Percentiles rank a stretch among this genome's conserved stretches.
Evolutionary conservation across 2,113 vertebrate genomes (phyloP).

Genomic region (Calyptommatus sinebrachiatus): DNA sequence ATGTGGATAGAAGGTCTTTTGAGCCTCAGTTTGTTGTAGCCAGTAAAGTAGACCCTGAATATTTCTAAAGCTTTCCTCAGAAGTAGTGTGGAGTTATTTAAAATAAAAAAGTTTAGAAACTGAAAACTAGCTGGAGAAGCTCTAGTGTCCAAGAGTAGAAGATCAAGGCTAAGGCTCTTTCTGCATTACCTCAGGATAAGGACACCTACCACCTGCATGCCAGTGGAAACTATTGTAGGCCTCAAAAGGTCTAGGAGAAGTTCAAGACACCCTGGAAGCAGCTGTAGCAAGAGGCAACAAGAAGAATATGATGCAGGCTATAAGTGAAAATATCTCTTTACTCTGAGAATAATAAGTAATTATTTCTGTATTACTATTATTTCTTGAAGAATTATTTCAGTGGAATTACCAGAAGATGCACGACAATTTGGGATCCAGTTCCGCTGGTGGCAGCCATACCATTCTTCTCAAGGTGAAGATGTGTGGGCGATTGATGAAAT

Average conservation of each 20-base stretch:
- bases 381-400: slow-evolving; percentile 87
- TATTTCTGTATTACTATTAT: background rate
- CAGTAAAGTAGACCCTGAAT: too few species aligned
- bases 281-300: background rate
- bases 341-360: background rate
- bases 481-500: slow-evolving; percentile 98
- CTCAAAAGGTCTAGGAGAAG: too few species aligned
- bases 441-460: slow-evolving; percentile 98
- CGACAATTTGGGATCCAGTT: slow-evolving; percentile 94
- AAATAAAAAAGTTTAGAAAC: too few species aligned
- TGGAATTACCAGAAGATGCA: slow-evolving; percentile 89
- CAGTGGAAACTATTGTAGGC: background rate
- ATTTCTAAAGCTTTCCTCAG: background rate
- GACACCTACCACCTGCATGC: background rate
- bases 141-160: too few species aligned
- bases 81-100: background rate
- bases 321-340: background rate
- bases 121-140: too few species aligned
- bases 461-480: slow-evolving; percentile 90
- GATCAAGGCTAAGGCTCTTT: too few species aligned
- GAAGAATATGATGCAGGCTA: background rate
- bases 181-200: background rate
- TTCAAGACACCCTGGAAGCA: background rate
- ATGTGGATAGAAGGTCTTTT: too few species aligned
- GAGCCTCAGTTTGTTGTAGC: too few species aligned